A percentile compares a stretch with the other conserved stretches of the same genome.
These are phyloP conservation scores for Mirounga angustirostris DNA, from an alignment of 2,113 vertebrate genomes.

Conservation along the genomic window DNA sequence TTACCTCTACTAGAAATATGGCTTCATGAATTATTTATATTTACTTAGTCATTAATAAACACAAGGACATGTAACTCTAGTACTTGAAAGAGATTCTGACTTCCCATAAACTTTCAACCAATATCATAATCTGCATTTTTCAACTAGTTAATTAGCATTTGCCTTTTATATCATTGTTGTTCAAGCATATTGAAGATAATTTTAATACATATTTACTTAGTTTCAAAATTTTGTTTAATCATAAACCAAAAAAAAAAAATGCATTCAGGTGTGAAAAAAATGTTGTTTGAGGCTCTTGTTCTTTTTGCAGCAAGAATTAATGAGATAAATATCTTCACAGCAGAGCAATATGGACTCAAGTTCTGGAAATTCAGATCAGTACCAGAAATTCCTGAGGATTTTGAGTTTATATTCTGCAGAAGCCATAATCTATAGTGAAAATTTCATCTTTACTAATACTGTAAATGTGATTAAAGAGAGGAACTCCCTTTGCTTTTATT, in stretches of 20 bases:
- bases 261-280: neutral
- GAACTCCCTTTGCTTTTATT: neutral
- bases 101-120: constrained; percentile 60
- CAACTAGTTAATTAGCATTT: constrained; percentile 54
- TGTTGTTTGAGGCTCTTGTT: neutral
- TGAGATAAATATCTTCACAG: neutral
- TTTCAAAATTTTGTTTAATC: neutral
- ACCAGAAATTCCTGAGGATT: neutral
- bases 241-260: neutral
- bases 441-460: neutral
- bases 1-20: constrained; percentile 74
- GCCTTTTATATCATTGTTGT: neutral
- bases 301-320: neutral
- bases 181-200: neutral
- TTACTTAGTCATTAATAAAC: constrained; percentile 76
- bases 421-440: neutral
- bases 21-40: constrained; percentile 80
- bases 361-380: neutral
- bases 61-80: constrained; percentile 28
- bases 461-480: neutral
- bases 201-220: neutral
- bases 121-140: constrained; percentile 7
- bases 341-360: neutral
- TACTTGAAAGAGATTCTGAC: constrained; percentile 25
- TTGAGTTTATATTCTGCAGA: neutral